Conservation (phyloP, 2,113 vertebrate genomes). For the Bostrychus sinensis region DNA sequence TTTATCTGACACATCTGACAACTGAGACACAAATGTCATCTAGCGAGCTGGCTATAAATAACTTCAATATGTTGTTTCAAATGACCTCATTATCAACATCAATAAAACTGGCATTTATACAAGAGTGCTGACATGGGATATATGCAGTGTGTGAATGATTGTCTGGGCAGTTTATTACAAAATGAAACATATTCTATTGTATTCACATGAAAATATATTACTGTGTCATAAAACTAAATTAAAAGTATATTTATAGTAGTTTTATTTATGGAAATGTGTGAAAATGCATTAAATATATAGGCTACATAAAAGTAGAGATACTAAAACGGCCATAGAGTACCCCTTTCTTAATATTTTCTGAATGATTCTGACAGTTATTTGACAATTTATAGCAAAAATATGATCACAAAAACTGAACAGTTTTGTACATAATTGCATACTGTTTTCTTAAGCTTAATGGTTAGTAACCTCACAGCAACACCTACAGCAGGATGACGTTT, state of each 20-base stretch:
- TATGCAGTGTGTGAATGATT: constrained; percentile 24
- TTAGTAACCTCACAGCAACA: no score
- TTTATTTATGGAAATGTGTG: not conserved
- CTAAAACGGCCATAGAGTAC: no score
- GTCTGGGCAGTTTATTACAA: not conserved
- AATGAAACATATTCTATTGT: constrained; percentile 7
- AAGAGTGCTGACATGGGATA: constrained; percentile 11
- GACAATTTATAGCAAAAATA: no score
- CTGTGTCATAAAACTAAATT: constrained; percentile 1
- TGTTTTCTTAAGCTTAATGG: no score
- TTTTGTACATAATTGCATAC: no score
- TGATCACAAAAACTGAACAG: no score
- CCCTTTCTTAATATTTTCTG: no score
- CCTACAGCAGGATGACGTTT: no score
- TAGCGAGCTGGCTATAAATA: constrained; percentile 17
- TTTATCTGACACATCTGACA: constrained; percentile 25
- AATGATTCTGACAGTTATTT: no score
- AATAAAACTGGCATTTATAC: constrained; percentile 17
- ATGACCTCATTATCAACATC: constrained; percentile 22
- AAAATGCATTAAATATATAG: not conserved
- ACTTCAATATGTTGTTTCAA: constrained; percentile 27
- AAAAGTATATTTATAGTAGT: not conserved
- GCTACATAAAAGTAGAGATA: no score
- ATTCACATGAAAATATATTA: not conserved
- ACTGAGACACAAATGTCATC: constrained; percentile 33